These are phyloP conservation scores for Rhingia campestris DNA, from an alignment of 2,888 invertebrate genomes.

Conservation along the genomic window DNA sequence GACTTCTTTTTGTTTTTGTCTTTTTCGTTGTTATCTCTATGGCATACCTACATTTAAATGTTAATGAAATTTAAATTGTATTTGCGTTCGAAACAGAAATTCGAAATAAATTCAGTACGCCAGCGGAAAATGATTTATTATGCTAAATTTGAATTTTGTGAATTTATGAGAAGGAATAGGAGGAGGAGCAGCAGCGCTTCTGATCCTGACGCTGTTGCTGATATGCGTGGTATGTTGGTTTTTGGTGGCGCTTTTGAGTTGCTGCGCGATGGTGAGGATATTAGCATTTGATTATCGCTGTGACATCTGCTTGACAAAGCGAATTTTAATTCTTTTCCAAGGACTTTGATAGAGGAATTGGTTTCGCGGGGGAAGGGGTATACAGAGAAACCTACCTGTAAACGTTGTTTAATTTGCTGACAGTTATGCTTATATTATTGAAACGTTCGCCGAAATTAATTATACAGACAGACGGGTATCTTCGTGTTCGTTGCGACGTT, in stretches of 20 bases:
- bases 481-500: background rate
- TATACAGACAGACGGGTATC: slow-evolving; percentile 11
- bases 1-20: slow-evolving; percentile 18
- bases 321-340: slow-evolving; percentile 72
- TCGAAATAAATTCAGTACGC: slow-evolving; percentile 71
- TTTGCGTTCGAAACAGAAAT: slow-evolving; percentile 67
- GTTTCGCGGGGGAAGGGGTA: slow-evolving; percentile 68
- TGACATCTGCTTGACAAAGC: slow-evolving; percentile 74
- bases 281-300: slow-evolving; percentile 74
- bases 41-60: slow-evolving; percentile 60
- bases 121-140: slow-evolving; percentile 72
- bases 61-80: slow-evolving; percentile 74
- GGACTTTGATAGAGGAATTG: slow-evolving; percentile 41
- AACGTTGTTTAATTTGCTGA: slow-evolving; percentile 67
- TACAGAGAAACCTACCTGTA: slow-evolving; percentile 54
- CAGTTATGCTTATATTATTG: slow-evolving; percentile 70
- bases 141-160: slow-evolving; percentile 73
- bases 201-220: slow-evolving; percentile 27
- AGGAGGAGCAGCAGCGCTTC: slow-evolving; percentile 45
- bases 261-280: slow-evolving; percentile 55
- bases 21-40: background rate
- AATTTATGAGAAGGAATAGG: slow-evolving; percentile 68
- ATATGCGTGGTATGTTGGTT: background rate
- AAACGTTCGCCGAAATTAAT: slow-evolving; percentile 58
- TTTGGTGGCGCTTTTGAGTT: slow-evolving; percentile 51